A percentile compares a stretch with the other conserved stretches of the same genome.
Conservation (phyloP, 2,113 vertebrate species). For the Alexandromys fortis region DNA sequence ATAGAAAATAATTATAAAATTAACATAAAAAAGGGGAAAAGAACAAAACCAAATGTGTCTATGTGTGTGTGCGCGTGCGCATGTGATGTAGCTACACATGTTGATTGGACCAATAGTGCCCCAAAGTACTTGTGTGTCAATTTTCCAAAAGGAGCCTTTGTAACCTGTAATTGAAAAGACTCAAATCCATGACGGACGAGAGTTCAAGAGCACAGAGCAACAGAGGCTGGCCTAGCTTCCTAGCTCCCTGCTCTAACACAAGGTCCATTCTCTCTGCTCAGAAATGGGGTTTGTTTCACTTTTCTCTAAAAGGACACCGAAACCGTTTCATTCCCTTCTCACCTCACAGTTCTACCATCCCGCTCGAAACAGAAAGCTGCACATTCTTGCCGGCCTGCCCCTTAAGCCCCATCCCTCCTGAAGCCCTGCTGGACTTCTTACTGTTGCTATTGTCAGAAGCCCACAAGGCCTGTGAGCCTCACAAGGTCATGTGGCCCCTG, state of each 20-base stretch:
- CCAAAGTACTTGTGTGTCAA: not conserved
- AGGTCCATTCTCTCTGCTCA: not conserved
- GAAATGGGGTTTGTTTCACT: not conserved
- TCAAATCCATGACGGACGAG: accelerated
- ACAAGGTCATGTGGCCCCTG: not conserved
- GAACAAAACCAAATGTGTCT: not conserved
- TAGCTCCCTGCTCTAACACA: not conserved
- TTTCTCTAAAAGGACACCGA: not conserved
- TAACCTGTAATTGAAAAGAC: not conserved
- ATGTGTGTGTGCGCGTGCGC: too few relatives aligned
- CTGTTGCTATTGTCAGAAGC: not conserved
- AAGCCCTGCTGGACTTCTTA: not conserved
- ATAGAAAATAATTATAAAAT: not conserved
- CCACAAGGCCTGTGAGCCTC: not conserved
- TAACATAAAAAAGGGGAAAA: not conserved
- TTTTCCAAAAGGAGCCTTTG: not conserved
- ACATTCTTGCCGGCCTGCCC: not conserved
- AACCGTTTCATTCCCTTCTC: not conserved
- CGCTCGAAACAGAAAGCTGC: not conserved
- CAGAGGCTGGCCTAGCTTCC: not conserved
- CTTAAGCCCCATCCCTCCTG: not conserved
- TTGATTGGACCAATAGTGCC: not conserved
- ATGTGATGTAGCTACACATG: too few relatives aligned
- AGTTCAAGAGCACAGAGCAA: not conserved
- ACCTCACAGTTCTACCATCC: not conserved